These are phyloP conservation scores for Aeoliscus strigatus DNA, from an alignment of 2,797 vertebrate genomes.

Conservation along the genomic window DNA sequence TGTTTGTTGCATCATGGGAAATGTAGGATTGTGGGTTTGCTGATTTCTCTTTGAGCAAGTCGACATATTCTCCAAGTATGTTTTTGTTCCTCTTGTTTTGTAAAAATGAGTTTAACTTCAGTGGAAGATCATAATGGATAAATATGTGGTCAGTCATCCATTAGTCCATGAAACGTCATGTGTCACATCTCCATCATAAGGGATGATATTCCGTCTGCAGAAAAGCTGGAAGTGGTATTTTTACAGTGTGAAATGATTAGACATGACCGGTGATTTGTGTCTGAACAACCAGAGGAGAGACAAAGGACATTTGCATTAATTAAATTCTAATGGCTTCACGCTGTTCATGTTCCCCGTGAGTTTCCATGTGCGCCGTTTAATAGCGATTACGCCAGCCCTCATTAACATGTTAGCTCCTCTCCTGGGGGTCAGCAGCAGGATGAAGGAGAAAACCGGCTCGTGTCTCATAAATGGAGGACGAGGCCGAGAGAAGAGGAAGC, in stretches of 20 bases:
- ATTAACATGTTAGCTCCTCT: constrained; percentile 27
- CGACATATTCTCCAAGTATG: no score
- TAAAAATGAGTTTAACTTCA: no score
- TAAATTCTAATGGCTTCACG: constrained; percentile 1
- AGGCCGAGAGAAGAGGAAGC: constrained; percentile 2
- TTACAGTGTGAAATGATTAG: no score
- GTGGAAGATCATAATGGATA: no score
- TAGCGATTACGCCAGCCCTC: no score
- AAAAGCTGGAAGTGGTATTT: no score
- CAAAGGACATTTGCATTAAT: constrained; percentile 2
- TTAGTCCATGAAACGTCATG: no score
- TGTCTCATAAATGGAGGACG: constrained; percentile 2
- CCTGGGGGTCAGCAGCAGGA: constrained; percentile 22
- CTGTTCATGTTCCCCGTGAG: constrained; percentile 2
- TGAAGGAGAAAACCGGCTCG: constrained; percentile 9
- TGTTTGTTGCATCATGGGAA: neutral
- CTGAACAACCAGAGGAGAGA: neutral
- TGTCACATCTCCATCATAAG: no score
- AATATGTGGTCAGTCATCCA: no score
- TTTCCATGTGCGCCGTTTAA: constrained; percentile 8
- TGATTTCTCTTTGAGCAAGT: neutral
- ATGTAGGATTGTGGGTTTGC: neutral
- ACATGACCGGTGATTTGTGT: neutral
- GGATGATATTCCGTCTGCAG: no score
- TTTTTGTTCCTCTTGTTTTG: no score